Conservation (phyloP, 2,113 vertebrate species). For the Hiodon tergisus region DNA sequence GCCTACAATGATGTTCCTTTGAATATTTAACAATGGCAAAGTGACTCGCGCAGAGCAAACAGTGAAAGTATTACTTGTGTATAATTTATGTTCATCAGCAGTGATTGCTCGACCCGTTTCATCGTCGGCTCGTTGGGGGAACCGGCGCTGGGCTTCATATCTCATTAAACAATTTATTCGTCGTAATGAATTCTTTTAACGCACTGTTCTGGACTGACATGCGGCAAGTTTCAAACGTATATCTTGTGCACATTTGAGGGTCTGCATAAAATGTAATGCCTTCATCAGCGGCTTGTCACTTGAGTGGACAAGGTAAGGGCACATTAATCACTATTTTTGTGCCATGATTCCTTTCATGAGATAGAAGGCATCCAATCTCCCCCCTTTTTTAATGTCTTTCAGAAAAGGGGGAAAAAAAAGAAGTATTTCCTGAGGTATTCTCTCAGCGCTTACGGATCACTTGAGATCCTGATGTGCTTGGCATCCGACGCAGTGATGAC, state of each 20-base stretch:
- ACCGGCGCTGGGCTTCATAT: constrained; percentile 54
- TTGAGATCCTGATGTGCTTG: background rate
- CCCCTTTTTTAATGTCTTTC: constrained; percentile 31
- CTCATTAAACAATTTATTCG: constrained; percentile 71
- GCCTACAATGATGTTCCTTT: constrained; percentile 68
- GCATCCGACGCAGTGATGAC: background rate
- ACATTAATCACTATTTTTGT: constrained; percentile 46
- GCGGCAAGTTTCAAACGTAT: constrained; percentile 51
- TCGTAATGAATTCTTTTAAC: constrained; percentile 65
- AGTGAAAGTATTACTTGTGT: constrained; percentile 66
- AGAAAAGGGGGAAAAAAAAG: background rate
- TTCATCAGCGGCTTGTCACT: constrained; percentile 47
- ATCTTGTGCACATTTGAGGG: constrained; percentile 51
- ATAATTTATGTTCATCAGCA: constrained; percentile 72
- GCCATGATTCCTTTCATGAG: background rate
- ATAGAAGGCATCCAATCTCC: background rate
- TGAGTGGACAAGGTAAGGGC: constrained; percentile 35
- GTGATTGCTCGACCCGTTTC: constrained; percentile 52
- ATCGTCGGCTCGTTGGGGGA: constrained; percentile 48
- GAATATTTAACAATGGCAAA: constrained; percentile 75
- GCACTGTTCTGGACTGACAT: constrained; percentile 45
- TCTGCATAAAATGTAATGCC: constrained; percentile 53
- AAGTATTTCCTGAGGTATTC: constrained; percentile 20
- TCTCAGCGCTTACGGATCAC: background rate
- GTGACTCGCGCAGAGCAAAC: constrained; percentile 48